Evolutionary conservation across 2,888 invertebrate species (phyloP).

Genomic region (Encarsia formosa): DNA sequence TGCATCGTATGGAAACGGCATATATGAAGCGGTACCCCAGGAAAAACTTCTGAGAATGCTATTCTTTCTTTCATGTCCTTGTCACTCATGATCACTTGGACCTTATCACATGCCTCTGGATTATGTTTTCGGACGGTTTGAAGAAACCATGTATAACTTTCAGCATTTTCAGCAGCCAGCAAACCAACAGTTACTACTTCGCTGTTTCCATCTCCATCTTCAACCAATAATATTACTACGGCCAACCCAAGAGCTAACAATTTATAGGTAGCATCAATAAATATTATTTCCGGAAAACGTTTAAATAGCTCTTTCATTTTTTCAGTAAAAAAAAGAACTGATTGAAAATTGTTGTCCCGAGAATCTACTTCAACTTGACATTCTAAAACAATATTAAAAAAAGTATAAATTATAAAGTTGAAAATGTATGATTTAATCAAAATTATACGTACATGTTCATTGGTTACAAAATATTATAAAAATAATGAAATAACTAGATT

Average conservation of each 20-base stretch:
- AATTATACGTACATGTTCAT: too few species aligned
- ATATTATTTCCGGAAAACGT: neutral
- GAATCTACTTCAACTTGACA: too few species aligned
- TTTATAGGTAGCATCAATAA: neutral
- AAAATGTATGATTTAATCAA: too few species aligned
- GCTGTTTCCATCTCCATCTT: neutral
- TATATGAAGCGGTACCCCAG: neutral
- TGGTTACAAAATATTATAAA: too few species aligned
- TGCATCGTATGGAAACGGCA: neutral
- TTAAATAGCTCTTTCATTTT: neutral
- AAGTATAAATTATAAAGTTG: too few species aligned
- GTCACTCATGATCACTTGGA: neutral
- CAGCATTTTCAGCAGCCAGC: neutral
- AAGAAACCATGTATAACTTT: neutral
- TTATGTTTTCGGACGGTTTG: neutral
- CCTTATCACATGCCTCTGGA: neutral
- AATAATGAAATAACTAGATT: too few species aligned
- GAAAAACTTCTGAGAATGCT: neutral
- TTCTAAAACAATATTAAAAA: too few species aligned
- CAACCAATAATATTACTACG: neutral
- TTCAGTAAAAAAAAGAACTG: conserved; percentile 1
- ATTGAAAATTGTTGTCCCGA: too few species aligned
- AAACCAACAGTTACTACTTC: neutral
- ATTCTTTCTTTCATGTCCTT: neutral
- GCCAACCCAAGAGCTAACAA: neutral